phyloP scores from a whole-genome alignment of 2,888 invertebrate species.

The Steinernema hermaphroditum region DNA sequence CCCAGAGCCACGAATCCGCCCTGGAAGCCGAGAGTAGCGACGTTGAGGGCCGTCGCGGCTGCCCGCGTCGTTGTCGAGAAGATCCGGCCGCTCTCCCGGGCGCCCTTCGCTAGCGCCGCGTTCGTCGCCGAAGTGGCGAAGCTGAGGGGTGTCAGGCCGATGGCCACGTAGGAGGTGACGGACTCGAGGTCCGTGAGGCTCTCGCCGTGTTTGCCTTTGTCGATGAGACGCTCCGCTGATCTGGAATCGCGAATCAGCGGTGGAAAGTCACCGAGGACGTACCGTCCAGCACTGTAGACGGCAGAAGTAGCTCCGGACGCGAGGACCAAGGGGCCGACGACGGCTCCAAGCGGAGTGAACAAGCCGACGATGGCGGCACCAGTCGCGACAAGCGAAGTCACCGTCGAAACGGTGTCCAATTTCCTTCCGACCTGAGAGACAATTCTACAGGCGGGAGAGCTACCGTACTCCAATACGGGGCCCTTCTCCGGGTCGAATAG shows the following conservation, averaged over 20 bases:
- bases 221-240: slow-evolving; percentile 30
- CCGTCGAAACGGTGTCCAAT: background rate
- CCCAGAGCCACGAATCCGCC: slow-evolving; percentile 32
- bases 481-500: slow-evolving; percentile 7
- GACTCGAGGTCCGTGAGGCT: slow-evolving; percentile 34
- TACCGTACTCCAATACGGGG: slow-evolving; percentile 7
- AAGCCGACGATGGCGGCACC: slow-evolving; percentile 13
- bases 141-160: slow-evolving; percentile 25
- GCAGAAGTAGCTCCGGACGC: slow-evolving; percentile 1
- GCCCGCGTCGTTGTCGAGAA: slow-evolving; percentile 25
- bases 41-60: slow-evolving; percentile 32
- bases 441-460: background rate
- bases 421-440: background rate
- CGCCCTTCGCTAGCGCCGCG: slow-evolving; percentile 32
- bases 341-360: slow-evolving; percentile 30
- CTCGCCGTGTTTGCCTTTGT: slow-evolving; percentile 37
- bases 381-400: slow-evolving; percentile 2
- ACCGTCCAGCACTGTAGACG: slow-evolving; percentile 25
- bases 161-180: slow-evolving; percentile 17
- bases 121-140: slow-evolving; percentile 29
- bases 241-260: background rate
- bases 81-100: slow-evolving; percentile 31
- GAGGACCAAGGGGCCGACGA: background rate
- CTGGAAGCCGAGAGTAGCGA: slow-evolving; percentile 32
- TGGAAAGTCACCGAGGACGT: background rate